Base-by-base conservation (phyloP, 1,140 invertebrate species). In the Calycopis cecrops region DNA sequence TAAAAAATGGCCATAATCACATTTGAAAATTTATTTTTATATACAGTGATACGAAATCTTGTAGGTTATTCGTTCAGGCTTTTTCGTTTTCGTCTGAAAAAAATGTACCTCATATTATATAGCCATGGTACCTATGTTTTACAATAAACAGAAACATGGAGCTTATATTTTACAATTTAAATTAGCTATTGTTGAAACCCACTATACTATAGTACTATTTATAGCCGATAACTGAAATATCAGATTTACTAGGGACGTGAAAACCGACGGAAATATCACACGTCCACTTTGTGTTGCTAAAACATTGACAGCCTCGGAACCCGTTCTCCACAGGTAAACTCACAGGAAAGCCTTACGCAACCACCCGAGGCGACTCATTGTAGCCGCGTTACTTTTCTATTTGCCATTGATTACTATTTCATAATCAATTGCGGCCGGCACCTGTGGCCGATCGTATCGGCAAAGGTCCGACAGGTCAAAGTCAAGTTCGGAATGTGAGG, bases 341-440 rank as follows among this genome's bases (percentile, higher is more conserved):
- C 21, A 28, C 40, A 44, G 40, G 40, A 44, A 14, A 44, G 40
- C 14, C 40, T 44, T 44, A 44, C 40, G 40, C 14, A 44, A 44
- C 9, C 12, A 12, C 40, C 17, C 40, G 16, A 16, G 40, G 14
- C 40, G 40, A 40, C 14, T 44, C 40, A 44, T 44, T 18, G 40
- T 44, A 16, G n/a, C 6, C 21, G 21, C 40, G 9, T 44, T 44
- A 44, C 40, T 44, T 44, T 44, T 44, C 14, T 16, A 44, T 44
- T 44, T 44, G 14, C 14, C 17, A 44, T 44, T 44, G 16, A 44
- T 44, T 16, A 16, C 40, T 16, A 16, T 44, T 44, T 44, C 16
- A 44, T 44, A 44, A 44, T 44, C 40, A 44, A 44, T 44, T 16
- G 17, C 17, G 40, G 14, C 14, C 40, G 16, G 40, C 40, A 44